phyloP scores from a whole-genome alignment of 2,113 vertebrate genomes.

The Misgurnus anguillicaudatus region DNA sequence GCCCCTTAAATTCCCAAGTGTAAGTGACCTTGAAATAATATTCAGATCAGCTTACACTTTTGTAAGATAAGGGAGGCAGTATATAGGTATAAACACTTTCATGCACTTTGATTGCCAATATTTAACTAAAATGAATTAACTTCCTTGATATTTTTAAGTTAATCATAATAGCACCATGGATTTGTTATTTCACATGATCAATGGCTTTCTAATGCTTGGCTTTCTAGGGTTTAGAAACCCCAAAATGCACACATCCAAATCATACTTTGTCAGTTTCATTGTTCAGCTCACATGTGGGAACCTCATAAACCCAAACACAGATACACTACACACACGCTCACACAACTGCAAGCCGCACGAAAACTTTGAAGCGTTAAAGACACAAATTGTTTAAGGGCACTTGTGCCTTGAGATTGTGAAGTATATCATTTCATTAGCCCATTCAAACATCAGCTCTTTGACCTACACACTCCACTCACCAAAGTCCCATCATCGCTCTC shows the following conservation, averaged over 20 bases:
- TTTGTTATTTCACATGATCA: too few relatives aligned
- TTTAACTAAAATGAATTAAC: too few relatives aligned
- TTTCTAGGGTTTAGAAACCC: background rate
- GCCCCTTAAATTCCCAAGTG: background rate
- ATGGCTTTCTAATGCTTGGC: too few relatives aligned
- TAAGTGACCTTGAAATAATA: background rate
- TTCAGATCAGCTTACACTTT: background rate
- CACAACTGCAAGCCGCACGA: background rate
- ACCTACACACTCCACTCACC: constrained; percentile 10
- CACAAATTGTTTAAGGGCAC: background rate
- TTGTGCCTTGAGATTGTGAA: background rate
- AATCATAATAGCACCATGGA: too few relatives aligned
- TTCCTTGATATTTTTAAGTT: too few relatives aligned
- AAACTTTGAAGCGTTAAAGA: background rate
- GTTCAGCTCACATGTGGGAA: background rate
- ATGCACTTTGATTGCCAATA: background rate
- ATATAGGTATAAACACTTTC: background rate
- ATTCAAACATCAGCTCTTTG: constrained; percentile 16
- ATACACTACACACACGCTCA: background rate
- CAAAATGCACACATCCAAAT: background rate
- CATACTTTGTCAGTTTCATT: background rate
- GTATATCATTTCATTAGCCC: constrained; percentile 11
- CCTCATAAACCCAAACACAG: background rate
- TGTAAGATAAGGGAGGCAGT: background rate
- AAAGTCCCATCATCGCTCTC: constrained; percentile 35